Conservation (phyloP, 1,140 invertebrate species). For the Trachymyrmex septentrionalis region DNA sequence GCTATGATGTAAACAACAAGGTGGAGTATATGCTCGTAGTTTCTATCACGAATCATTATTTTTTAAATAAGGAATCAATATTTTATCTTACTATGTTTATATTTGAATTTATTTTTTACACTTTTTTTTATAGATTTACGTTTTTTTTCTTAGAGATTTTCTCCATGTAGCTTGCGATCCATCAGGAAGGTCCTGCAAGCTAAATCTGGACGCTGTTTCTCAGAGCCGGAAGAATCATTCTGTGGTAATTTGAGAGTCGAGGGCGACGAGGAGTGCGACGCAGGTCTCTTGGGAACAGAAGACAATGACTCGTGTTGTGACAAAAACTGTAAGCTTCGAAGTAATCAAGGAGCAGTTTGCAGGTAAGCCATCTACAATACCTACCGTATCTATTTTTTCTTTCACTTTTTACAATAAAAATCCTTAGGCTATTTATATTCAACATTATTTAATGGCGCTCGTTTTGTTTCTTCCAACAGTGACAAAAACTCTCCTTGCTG, state of each 20-base stretch:
- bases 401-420: background rate
- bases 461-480: conserved; percentile 88
- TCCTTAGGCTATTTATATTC: conserved; percentile 7
- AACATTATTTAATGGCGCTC: conserved; percentile 1
- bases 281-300: conserved; percentile 96
- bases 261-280: conserved; percentile 97
- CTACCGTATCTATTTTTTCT: conserved; percentile 11
- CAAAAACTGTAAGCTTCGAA: conserved; percentile 95
- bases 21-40: conserved; percentile 86
- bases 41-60: conserved; percentile 5
- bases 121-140: conserved; percentile 31
- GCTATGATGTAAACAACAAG: conserved; percentile 99
- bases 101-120: background rate
- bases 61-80: background rate
- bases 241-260: conserved; percentile 97
- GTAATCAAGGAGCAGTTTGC: conserved; percentile 93
- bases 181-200: conserved; percentile 97
- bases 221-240: conserved; percentile 97
- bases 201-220: conserved; percentile 97
- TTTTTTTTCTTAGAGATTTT: conserved; percentile 92
- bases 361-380: conserved; percentile 86
- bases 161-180: conserved; percentile 96
- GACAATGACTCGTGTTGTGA: conserved; percentile 97
- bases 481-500: conserved; percentile 98
- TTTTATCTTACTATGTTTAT: background rate